These are phyloP conservation scores for Folsomia candida DNA, from an alignment of 2,888 invertebrate species.

Conservation along the genomic window DNA sequence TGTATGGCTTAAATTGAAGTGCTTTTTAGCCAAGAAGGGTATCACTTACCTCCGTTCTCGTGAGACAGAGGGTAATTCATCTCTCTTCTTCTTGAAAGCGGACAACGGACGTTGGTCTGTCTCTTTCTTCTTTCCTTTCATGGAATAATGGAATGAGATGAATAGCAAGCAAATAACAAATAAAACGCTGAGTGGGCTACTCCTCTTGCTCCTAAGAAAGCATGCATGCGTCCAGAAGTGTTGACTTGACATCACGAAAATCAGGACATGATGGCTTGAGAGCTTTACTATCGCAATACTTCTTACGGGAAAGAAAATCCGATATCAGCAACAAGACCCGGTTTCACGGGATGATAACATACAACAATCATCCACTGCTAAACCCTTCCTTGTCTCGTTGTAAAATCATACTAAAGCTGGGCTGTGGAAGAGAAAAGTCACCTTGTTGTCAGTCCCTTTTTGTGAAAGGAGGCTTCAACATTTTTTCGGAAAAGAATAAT, in stretches of 20 bases:
- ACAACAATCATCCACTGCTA: neutral
- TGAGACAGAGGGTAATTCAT: conserved; percentile 14
- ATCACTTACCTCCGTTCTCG: neutral
- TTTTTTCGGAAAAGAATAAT: too few relatives aligned
- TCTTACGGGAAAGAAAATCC: neutral
- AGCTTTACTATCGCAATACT: neutral
- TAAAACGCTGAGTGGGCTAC: conserved; percentile 12
- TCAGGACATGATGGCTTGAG: neutral
- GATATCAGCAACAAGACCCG: neutral
- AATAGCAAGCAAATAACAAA: conserved; percentile 7
- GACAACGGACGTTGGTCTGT: neutral
- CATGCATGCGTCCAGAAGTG: too few relatives aligned
- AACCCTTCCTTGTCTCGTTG: neutral
- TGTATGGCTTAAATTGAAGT: too few relatives aligned
- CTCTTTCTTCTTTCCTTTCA: neutral
- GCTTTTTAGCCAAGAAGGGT: neutral
- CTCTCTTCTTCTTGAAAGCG: neutral
- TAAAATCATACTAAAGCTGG: neutral
- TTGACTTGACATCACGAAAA: conserved; percentile 15
- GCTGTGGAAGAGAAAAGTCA: neutral
- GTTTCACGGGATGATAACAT: neutral
- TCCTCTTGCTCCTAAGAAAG: neutral
- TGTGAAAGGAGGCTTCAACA: too few relatives aligned
- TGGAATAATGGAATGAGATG: conserved; percentile 15
- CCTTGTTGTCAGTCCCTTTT: too few relatives aligned